These are phyloP conservation scores for Mareca penelope DNA, from an alignment of 2,797 vertebrate species.

Conservation along the genomic window DNA sequence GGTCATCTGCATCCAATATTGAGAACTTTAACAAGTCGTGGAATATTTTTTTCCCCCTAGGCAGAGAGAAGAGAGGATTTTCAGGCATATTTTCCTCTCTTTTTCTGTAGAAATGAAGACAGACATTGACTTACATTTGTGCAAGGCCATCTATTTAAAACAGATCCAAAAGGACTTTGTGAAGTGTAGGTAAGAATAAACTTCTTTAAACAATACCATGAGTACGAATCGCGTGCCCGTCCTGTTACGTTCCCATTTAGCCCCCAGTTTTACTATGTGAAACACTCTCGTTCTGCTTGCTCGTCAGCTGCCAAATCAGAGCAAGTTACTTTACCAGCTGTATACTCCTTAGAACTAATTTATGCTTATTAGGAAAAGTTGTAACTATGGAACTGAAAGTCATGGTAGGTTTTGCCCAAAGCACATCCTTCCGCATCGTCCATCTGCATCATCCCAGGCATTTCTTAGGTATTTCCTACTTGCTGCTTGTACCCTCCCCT, in stretches of 20 bases:
- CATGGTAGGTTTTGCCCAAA: background rate
- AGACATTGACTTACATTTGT: background rate
- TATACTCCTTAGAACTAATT: background rate
- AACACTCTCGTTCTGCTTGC: fast-evolving
- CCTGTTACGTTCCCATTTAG: background rate
- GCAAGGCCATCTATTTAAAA: background rate
- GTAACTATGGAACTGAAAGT: background rate
- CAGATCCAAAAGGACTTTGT: background rate
- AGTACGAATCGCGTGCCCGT: background rate
- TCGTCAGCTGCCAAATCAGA: background rate
- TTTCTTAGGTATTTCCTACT: background rate
- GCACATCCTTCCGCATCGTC: background rate
- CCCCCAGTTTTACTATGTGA: background rate
- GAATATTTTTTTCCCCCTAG: background rate
- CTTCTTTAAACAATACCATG: background rate
- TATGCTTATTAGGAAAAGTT: background rate
- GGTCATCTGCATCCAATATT: slow-evolving; percentile 12
- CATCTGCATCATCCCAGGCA: background rate
- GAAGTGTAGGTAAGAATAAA: background rate
- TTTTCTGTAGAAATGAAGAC: background rate
- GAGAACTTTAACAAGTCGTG: background rate
- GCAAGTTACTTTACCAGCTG: background rate
- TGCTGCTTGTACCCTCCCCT: background rate
- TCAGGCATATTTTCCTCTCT: background rate
- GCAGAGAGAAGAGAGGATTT: background rate